A percentile compares a stretch with the other conserved stretches of the same genome.
phyloP scores from a whole-genome alignment of 2,888 invertebrate genomes.

The Noctua pronuba region DNA sequence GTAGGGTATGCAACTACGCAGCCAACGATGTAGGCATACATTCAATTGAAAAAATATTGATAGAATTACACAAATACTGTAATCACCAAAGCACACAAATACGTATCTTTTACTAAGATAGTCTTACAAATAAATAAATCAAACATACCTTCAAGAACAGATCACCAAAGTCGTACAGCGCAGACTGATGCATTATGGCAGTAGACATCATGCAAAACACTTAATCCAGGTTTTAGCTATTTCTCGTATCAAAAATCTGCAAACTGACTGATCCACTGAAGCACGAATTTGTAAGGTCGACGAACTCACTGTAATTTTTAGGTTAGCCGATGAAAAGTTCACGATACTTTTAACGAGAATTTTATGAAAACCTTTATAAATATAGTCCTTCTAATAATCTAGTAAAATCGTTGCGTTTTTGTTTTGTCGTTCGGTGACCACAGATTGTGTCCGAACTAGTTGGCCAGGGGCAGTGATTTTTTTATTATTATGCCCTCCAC shows the following conservation, averaged over 20 bases:
- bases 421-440: conserved; percentile 88
- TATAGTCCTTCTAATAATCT: conserved; percentile 80
- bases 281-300: conserved; percentile 84
- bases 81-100: not conserved
- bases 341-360: conserved; percentile 84
- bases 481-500: conserved; percentile 80
- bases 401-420: conserved; percentile 86
- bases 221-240: conserved; percentile 85
- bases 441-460: conserved; percentile 87
- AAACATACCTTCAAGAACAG: conserved; percentile 93
- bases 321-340: conserved; percentile 80
- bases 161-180: conserved; percentile 94
- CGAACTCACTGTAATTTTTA: conserved; percentile 87
- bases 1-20: not conserved
- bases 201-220: conserved; percentile 93
- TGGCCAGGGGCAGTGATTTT: conserved; percentile 82
- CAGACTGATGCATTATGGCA: conserved; percentile 94
- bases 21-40: not conserved
- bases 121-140: conserved; percentile 45
- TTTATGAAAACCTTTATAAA: conserved; percentile 82
- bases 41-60: conserved; percentile 5
- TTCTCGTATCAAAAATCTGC: conserved; percentile 79
- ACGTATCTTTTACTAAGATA: not conserved
- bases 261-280: conserved; percentile 87
- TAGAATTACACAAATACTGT: conserved; percentile 12